Percentiles rank a stretch among this genome's conserved stretches.
Conservation (phyloP, 2,113 vertebrate species). For the Rissa tridactyla region DNA sequence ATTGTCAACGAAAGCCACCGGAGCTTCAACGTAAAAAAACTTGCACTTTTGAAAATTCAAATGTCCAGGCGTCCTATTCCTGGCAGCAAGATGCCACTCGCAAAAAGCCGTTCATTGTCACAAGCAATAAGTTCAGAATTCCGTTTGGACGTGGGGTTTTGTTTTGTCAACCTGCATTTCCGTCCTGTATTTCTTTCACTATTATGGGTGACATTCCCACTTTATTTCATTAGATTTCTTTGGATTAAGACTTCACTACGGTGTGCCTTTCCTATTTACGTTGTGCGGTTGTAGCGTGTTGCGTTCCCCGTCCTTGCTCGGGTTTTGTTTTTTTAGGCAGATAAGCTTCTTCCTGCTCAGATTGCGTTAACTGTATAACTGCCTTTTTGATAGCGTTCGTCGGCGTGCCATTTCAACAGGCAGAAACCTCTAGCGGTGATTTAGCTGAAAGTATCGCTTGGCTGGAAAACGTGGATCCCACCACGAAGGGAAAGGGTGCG, state of each 20-base stretch:
- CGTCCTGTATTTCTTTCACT: neutral
- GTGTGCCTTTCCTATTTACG: neutral
- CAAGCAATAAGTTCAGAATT: neutral
- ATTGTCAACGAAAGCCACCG: neutral
- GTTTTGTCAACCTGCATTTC: neutral
- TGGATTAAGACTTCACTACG: neutral
- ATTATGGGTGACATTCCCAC: neutral
- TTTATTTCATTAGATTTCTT: neutral
- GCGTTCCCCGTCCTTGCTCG: neutral
- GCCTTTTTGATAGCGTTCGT: neutral
- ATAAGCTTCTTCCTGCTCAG: neutral
- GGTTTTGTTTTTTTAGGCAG: neutral
- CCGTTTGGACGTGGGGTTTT: neutral
- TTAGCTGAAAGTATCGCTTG: neutral
- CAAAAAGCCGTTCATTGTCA: neutral
- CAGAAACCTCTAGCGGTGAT: neutral
- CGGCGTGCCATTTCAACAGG: neutral
- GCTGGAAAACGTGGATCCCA: neutral
- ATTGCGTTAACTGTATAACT: neutral
- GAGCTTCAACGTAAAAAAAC: neutral
- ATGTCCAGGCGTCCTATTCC: neutral
- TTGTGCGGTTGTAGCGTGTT: neutral
- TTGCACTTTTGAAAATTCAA: neutral
- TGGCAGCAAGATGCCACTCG: neutral
- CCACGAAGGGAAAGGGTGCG: neutral